A percentile compares a stretch with the other conserved stretches of the same genome.
These are phyloP conservation scores for Sebastes matsubarae DNA, from an alignment of 2,797 vertebrate genomes.

Conservation along the genomic window DNA sequence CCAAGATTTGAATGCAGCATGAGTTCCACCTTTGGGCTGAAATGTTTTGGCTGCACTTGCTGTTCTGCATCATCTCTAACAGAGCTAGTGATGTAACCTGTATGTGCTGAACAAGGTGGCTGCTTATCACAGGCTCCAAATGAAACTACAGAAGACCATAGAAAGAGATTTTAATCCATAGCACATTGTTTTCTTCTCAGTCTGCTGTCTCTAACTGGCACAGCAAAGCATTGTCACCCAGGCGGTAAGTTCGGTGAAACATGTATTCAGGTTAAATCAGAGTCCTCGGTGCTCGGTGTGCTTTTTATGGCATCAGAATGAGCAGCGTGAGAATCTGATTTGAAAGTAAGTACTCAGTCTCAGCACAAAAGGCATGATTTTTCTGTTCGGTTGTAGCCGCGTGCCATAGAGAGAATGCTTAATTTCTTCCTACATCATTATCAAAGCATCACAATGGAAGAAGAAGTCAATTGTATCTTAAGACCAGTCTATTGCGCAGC, in stretches of 20 bases:
- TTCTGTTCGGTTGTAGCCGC: background rate
- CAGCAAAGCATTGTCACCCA: background rate
- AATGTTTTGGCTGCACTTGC: constrained; percentile 4
- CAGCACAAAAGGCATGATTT: background rate
- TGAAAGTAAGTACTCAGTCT: background rate
- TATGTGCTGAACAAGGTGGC: background rate
- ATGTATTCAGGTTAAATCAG: constrained; percentile 2
- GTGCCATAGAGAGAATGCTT: background rate
- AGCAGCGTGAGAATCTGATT: constrained; percentile 9
- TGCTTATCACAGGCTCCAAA: background rate
- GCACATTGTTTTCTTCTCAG: background rate
- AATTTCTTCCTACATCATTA: background rate
- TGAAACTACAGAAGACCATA: background rate
- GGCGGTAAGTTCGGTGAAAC: background rate
- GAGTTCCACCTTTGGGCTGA: constrained; percentile 8
- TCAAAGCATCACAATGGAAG: background rate
- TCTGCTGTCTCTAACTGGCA: background rate
- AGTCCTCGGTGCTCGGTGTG: background rate
- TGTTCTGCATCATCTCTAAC: background rate
- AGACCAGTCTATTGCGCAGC: constrained; percentile 1
- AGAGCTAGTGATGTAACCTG: constrained; percentile 19
- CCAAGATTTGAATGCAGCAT: constrained; percentile 14
- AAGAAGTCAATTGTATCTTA: background rate
- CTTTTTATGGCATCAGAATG: constrained; percentile 4
- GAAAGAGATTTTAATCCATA: background rate